Base-by-base conservation (phyloP, 2,113 vertebrate genomes). In the Fulica atra region DNA sequence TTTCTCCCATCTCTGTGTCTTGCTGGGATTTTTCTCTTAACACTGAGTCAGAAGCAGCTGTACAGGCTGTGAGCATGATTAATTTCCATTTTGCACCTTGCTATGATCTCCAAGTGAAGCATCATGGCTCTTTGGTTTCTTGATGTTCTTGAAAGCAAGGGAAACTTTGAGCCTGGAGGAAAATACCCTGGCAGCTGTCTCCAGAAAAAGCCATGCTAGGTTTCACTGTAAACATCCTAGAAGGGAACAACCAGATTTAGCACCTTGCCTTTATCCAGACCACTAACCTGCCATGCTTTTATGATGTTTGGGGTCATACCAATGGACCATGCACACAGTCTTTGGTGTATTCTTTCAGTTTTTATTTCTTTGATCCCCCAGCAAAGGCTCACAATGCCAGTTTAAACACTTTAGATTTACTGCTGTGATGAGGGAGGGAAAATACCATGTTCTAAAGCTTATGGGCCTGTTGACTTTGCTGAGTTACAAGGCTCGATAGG, bases 1-100 rank as follows among this genome's bases (percentile, higher is more conserved):
- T 76, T 44, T 5, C 65, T 54, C 35, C 73, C 54, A 14, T 13
- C 48, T 38, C 6, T 8, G 6, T 44, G 26, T 81, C 93, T 42
- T 96, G 91, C 92, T 95, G 91, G 36, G 80, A 79, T 96, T 96
- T 96, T 95, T 93, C 87, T 68, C 92, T 95, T 96, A 92, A 89
- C 91, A 85, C 82, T 3, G 21, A 90, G 46, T 42, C 76, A 93
- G 85, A 33, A 46, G 35, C 46, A 91, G 63, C 35, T 87, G 66
- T 70, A 13, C 56, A 59, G 50, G 40, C 79, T 87, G 69, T 19
- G 48, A 51, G n/a, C 28, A 20, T 26, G 71, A 82, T 85, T 93
- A 71, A 76, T 94, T 90, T 95, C 79, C 56, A 42, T 78, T 89
- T 95, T 80, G 13, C 87, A 88, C 92, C 86, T 92, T 88, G 72